Evolutionary conservation across 35 echinoderm and acorn worm species (phyloP), one percentile per base, ranked within the genome.

Genomic region (Amphiura filiformis): DNA sequence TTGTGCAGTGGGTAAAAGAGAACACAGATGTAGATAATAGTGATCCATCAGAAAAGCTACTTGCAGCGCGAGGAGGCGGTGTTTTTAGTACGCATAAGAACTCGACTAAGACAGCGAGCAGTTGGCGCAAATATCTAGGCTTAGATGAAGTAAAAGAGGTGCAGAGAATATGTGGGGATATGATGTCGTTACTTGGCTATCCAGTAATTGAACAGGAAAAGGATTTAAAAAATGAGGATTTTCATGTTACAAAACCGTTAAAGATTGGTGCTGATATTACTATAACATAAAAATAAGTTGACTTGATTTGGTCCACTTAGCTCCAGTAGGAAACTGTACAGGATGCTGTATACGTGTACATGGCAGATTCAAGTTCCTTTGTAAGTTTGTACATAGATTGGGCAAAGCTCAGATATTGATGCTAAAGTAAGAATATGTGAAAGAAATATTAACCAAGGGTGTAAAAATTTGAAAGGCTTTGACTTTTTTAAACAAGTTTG

Each of bases 31-130:
- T 81, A 33, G 86, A 87, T 41, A 31, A 0, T 2, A 70, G 37
- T 5, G 82, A 64, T 41, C 90, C 65, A 31, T 75, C 56, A 33
- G 30, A 44, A 5, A 20, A 20, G 20, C 44, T 20, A 11, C 7
- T 11, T 11, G 44, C 20, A 20, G n/a, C n/a, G n/a, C n/a, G n/a
- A n/a, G n/a, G n/a, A n/a, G n/a, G n/a, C n/a, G 44, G 44, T 20
- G 33, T 35, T 22, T 99, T 99, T 81, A 92, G 93, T 75, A 99
- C 93, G 20, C 78, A 81, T 31, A 91, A 94, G 81, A 99, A 99
- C 61, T 99, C 96, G 1, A 44, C 86, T 1, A 57, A 39, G 37
- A 87, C 93, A 13, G 81, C 93, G 13, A 89, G 83, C 35, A 89
- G 77, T 32, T 99, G 96, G 96, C 70, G 96, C 20, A 39, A 86